Evolutionary conservation across 2,797 vertebrate genomes (phyloP), one percentile per base, ranked within the genome.

Genomic region (Phoxinus dragarum): DNA sequence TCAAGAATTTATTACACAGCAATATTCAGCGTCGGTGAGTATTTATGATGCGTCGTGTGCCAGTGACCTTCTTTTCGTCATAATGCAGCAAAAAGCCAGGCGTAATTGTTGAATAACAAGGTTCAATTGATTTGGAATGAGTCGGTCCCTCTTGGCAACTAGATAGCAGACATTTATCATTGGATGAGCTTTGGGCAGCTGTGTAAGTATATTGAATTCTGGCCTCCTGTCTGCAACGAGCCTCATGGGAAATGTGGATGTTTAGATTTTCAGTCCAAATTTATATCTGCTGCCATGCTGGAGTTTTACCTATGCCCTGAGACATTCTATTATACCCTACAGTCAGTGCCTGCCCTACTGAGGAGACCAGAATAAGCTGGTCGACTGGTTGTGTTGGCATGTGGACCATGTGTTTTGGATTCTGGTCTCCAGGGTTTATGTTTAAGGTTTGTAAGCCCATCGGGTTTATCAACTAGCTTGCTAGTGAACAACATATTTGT

Each of bases 21-120:
- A 80, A 87, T 88, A 89, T 76, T 85, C 67, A 72, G 64, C 4
- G 2, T 11, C 7, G 42, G 34, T 78, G 47, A 64, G 88, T 89
- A 91, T 91, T 92, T 88, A 89, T 78, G 84, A 67, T 49, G 14
- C 27, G 11, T 49, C 17, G 69, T 80, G 78, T 81, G 52, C 85
- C 80, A 56, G 67, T 89, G 86, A 91, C 89, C 87, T 89, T 89
- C 84, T 78, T 82, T 75, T 76, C 71, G 16, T 69, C 67, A 49
- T 36, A 61, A 38, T 79, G 72, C 75, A 49, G 86, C 80, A 80
- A 87, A 86, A 87, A 81, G 59, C 56, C 44, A 23, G 67, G 40
- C 19, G 38, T 91, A 90, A 90, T 89, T 88, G 86, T 82, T 72
- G 88, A 90, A 89, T 90, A 90, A 92, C 89, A 82, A 84, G 90